A percentile compares a stretch with the other conserved stretches of the same genome.
phyloP scores from a whole-genome alignment of 2,113 vertebrate genomes.

The Solea senegalensis region DNA sequence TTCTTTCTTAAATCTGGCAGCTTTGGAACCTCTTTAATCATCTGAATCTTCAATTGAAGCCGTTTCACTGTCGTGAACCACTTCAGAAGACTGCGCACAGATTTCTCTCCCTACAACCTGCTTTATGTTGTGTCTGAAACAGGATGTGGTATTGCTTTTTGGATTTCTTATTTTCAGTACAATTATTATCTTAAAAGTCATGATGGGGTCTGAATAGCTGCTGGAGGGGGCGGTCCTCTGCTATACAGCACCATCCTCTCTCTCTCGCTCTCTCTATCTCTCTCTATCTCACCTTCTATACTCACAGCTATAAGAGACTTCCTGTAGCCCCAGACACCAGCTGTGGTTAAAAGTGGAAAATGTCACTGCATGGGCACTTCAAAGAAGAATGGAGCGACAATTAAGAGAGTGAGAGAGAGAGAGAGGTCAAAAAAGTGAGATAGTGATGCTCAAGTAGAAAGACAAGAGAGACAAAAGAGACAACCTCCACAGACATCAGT shows the following conservation, averaged over 20 bases:
- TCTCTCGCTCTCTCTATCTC: slow-evolving; percentile 41
- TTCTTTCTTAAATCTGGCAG: slow-evolving; percentile 41
- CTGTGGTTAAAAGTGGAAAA: slow-evolving; percentile 72
- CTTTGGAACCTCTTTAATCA: slow-evolving; percentile 27
- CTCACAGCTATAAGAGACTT: slow-evolving; percentile 32
- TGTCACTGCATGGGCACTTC: slow-evolving; percentile 67
- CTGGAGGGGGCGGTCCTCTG: slow-evolving; percentile 27
- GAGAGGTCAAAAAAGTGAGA: slow-evolving; percentile 23
- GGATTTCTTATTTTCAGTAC: slow-evolving; percentile 55
- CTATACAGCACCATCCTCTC: neutral
- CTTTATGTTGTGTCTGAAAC: slow-evolving; percentile 65
- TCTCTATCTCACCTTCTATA: neutral
- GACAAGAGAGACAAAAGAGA: slow-evolving; percentile 9
- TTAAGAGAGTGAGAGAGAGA: slow-evolving; percentile 28
- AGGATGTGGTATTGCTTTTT: slow-evolving; percentile 74
- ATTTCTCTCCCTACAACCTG: slow-evolving; percentile 31
- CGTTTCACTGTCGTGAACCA: slow-evolving; percentile 60
- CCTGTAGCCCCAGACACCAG: slow-evolving; percentile 56
- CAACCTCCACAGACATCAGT: slow-evolving; percentile 1
- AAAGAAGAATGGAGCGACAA: slow-evolving; percentile 34
- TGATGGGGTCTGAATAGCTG: slow-evolving; percentile 26
- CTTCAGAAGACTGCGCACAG: slow-evolving; percentile 45
- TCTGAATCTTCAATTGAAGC: slow-evolving; percentile 38
- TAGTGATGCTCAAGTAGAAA: slow-evolving; percentile 16
- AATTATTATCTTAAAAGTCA: slow-evolving; percentile 35